Percentiles rank a stretch among this genome's conserved stretches.
Evolutionary conservation across 2,113 vertebrate species (phyloP).

Genomic region (Hepsetus odoe): DNA sequence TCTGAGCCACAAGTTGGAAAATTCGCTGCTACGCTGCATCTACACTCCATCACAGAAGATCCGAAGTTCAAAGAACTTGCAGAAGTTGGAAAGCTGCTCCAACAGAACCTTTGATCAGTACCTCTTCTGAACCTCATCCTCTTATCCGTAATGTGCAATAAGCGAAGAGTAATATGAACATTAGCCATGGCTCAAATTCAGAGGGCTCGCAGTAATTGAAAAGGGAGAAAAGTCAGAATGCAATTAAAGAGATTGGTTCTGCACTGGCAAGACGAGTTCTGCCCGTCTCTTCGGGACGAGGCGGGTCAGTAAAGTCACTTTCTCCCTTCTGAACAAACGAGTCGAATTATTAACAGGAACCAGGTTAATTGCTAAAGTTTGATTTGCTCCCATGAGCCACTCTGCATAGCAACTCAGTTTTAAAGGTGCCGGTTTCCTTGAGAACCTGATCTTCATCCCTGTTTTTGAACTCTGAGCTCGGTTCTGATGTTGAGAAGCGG

Average conservation of each 20-base stretch:
- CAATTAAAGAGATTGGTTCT: conserved; percentile 59
- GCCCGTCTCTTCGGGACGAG: not conserved
- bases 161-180: conserved; percentile 42
- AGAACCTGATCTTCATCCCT: too few species aligned
- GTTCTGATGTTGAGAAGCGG: too few species aligned
- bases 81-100: not conserved
- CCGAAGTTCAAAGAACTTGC: not conserved
- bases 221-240: conserved; percentile 18
- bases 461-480: too few species aligned
- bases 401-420: too few species aligned
- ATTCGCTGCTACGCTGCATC: not conserved
- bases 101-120: conserved; percentile 7
- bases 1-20: not conserved
- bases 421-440: too few species aligned
- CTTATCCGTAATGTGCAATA: conserved; percentile 24
- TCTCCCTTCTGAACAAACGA: not conserved
- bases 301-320: not conserved
- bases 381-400: too few species aligned
- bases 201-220: conserved; percentile 40
- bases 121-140: not conserved
- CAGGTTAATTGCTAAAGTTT: not conserved
- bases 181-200: conserved; percentile 35
- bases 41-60: not conserved
- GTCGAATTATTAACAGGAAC: not conserved
- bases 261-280: conserved; percentile 3